These are phyloP conservation scores for Lagopus leucura DNA, from an alignment of 2,113 vertebrate species.

Conservation along the genomic window DNA sequence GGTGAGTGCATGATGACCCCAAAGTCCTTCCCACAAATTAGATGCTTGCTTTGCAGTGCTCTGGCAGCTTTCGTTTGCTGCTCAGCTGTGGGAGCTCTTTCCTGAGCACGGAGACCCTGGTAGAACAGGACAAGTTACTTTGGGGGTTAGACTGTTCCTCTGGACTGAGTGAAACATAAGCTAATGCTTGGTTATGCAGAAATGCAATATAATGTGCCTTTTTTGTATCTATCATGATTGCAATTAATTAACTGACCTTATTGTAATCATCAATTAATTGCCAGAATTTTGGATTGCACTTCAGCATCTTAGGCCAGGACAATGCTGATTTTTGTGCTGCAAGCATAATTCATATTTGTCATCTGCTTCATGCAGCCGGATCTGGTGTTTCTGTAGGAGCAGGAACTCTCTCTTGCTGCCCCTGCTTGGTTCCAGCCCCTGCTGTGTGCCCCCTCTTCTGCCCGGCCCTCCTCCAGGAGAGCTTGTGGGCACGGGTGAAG, in stretches of 20 bases:
- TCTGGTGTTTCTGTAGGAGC: background rate
- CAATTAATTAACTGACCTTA: background rate
- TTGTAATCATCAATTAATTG: background rate
- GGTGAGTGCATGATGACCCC: background rate
- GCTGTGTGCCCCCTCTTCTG: background rate
- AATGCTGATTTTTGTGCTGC: background rate
- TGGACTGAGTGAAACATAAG: rapidly evolving
- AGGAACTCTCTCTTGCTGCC: background rate
- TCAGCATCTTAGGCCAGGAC: background rate
- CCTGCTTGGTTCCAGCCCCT: background rate
- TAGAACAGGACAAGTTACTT: background rate
- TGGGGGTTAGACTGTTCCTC: background rate
- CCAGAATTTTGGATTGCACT: background rate
- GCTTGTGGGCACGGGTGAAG: background rate
- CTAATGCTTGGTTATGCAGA: background rate
- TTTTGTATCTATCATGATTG: background rate
- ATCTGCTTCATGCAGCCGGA: background rate
- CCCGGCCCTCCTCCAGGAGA: background rate
- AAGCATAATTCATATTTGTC: background rate
- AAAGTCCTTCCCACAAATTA: background rate
- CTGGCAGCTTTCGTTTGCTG: rapidly evolving
- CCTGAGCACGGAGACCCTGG: background rate
- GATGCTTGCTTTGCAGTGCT: background rate
- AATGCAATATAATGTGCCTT: background rate
- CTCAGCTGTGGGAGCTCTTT: background rate